Conservation (phyloP, 1,140 invertebrate species). For the Octopus sinensis region DNA sequence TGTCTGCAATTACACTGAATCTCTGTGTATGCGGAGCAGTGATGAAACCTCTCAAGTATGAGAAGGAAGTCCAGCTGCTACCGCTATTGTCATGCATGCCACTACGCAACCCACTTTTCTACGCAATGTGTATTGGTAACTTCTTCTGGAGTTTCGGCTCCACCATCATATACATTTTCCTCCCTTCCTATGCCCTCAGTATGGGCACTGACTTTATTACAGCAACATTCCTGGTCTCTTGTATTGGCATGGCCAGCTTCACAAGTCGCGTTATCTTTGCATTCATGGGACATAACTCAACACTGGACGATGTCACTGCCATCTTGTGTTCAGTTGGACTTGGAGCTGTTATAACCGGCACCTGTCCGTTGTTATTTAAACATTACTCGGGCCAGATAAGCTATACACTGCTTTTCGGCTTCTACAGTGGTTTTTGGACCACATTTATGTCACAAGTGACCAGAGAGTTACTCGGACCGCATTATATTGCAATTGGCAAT, state of each 20-base stretch:
- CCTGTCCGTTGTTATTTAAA: conserved; percentile 48
- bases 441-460: conserved; percentile 50
- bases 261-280: conserved; percentile 46
- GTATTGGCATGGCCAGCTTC: conserved; percentile 48
- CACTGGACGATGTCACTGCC: conserved; percentile 47
- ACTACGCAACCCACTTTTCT: conserved; percentile 47
- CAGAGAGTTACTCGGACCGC: conserved; percentile 47
- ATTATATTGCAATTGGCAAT: conserved; percentile 51
- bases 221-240: conserved; percentile 43
- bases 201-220: conserved; percentile 40
- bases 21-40: conserved; percentile 77
- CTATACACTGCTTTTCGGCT: conserved; percentile 51
- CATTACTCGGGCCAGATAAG: conserved; percentile 49
- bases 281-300: conserved; percentile 50
- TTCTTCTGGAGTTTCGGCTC: conserved; percentile 54
- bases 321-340: conserved; percentile 45
- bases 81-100: conserved; percentile 47
- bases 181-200: conserved; percentile 50
- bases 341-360: conserved; percentile 47
- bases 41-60: conserved; percentile 37
- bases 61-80: conserved; percentile 41
- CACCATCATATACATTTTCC: conserved; percentile 50
- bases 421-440: conserved; percentile 54
- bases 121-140: conserved; percentile 49
- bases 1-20: conserved; percentile 82